Evolutionary conservation across 2,797 vertebrate genomes (phyloP), one percentile per base, ranked within the genome.

Genomic region (Crax fasciolata): DNA sequence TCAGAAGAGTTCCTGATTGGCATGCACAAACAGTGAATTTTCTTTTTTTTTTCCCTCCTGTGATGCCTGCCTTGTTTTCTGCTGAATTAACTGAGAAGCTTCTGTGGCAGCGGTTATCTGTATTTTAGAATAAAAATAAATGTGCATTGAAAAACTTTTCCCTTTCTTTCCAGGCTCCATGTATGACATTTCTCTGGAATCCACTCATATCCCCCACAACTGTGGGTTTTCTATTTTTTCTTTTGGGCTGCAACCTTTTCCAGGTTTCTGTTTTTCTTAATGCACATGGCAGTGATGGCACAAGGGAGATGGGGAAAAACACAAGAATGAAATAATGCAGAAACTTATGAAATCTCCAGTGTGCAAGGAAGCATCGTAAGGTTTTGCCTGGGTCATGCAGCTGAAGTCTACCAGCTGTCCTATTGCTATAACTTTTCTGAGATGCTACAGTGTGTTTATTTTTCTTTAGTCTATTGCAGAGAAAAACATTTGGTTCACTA

Each of bases 311-410:
- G 61, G 55, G 41, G 19, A 38, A 61, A 94, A 91, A 76, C 38
- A 86, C 15, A 85, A 67, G 58, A 93, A 86, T 94, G 76, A 32
- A 93, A 63, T 79, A 91, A 84, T 62, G 89, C 48, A 15, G 28
- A 87, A 78, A 55, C 88, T 10, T 58, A 63, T 75, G 75, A 78
- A 89, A 90, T 57, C 30, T 85, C 68, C 20, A 87, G 25, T 2
- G 12, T 74, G 38, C 84, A 76, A 83, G 62, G 87, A 93, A 79
- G 68, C 44, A 51, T 52, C 57, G 18, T 14, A 68, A 72, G 35
- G 20, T 67, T 93, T 62, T 46, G 57, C 72, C 46, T 93, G 76
- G 66, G 73, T 93, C 87, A 65, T 66, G 13, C 76, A 75, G 35
- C 24, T 88, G 25, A 84, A 86, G 80, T 85, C 62, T 76, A 28